Evolutionary conservation across 2,797 vertebrate genomes (phyloP), one percentile per base, ranked within the genome.

Genomic region (Phrynocephalus guinanensis): DNA sequence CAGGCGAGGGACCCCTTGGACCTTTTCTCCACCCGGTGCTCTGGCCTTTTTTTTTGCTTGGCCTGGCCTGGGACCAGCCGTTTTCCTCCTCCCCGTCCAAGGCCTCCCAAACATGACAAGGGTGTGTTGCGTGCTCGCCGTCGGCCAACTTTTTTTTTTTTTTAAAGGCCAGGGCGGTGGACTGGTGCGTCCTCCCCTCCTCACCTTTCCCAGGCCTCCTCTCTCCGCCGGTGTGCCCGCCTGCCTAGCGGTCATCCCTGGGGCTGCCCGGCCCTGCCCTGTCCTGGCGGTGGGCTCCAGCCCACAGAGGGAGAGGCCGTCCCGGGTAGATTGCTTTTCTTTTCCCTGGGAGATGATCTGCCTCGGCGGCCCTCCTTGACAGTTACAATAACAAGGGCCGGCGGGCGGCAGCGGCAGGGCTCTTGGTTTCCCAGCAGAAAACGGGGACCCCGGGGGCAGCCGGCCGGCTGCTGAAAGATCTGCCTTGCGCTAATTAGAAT

Each of bases 401-500:
- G 18, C 20, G 38, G 66, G 66, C 66, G 5, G 66, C 66, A 18
- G 66, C 66, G 18, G 66, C 66, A 33, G 20, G 93, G 95, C 93
- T 96, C 96, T 97, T 95, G 94, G 96, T 96, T 97, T 97, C 97
- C 97, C 97, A 99, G 98, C 98, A 98, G 98, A 98, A 98, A 98
- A 98, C 97, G 60, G 18, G 60, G 60, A 63, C 15, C 15, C 15
- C 33, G 33, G 5, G 15, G 60, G 60, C 60, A 13, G 97, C 97
- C 96, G 10, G 63, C 95, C 97, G 96, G 98, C 98, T 96, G 98
- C 98, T 99, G 99, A 99, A 99, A 99, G 99, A 99, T 99, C 3
- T 3, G 98, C 98, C 99, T 99, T 98, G 98, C 98, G 98, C 98
- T 99, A 99, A 99, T 99, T 99, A 99, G 98, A 99, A 99, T 98